Percentiles rank a stretch among this genome's conserved stretches.
Evolutionary conservation across 92 coral and sea anemone genomes (phyloP).

Genomic region (Porites rus): DNA sequence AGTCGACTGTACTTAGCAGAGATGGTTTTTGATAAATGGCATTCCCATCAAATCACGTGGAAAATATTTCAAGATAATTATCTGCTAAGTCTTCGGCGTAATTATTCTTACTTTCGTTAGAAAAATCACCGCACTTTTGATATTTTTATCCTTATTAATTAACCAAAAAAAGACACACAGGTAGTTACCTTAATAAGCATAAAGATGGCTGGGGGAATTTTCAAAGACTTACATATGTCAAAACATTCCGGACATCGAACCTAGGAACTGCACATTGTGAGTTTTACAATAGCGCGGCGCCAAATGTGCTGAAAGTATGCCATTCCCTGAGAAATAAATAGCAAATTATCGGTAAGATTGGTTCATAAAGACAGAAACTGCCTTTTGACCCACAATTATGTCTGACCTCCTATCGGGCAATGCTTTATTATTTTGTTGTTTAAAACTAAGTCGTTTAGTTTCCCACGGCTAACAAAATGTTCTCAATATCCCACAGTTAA

Average conservation of each 20-base stretch:
- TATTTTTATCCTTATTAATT: neutral
- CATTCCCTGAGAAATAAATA: too few relatives aligned
- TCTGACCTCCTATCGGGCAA: neutral
- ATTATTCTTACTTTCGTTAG: too few relatives aligned
- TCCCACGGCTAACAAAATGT: conserved; percentile 33
- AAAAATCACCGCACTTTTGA: too few relatives aligned
- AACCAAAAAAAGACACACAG: neutral
- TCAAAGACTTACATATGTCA: conserved; percentile 22
- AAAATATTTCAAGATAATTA: too few relatives aligned
- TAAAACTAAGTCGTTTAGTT: neutral
- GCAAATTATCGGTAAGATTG: neutral
- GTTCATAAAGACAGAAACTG: neutral
- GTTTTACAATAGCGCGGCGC: conserved; percentile 26
- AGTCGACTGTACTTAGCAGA: too few relatives aligned
- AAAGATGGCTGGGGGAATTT: neutral
- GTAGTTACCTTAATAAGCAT: neutral
- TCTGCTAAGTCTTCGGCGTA: too few relatives aligned
- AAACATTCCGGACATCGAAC: conserved; percentile 28
- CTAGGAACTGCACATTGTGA: conserved; percentile 25
- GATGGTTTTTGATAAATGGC: too few relatives aligned
- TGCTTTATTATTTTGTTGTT: neutral
- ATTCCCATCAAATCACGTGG: too few relatives aligned
- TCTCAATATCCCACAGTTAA: conserved; percentile 40
- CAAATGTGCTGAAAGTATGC: too few relatives aligned
- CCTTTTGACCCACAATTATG: neutral